A percentile compares a stretch with the other conserved stretches of the same genome.
phyloP scores from a whole-genome alignment of 2,113 vertebrate species.

The Barbus barbus region DNA sequence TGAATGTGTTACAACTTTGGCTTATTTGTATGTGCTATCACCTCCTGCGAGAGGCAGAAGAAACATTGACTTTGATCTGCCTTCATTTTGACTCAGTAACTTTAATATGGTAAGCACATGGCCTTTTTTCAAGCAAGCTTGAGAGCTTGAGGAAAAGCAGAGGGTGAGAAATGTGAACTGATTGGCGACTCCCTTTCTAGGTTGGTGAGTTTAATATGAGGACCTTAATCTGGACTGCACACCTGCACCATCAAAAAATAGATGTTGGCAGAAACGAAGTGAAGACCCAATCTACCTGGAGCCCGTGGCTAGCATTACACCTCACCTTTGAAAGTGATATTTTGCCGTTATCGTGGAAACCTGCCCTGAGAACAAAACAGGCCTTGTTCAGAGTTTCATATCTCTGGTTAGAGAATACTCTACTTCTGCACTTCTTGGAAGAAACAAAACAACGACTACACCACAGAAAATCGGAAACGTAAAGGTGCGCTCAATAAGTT shows the following conservation, averaged over 20 bases:
- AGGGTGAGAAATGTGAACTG: conserved; percentile 67
- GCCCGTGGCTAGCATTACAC: conserved; percentile 67
- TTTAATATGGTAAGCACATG: conserved; percentile 17
- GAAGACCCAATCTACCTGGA: conserved; percentile 65
- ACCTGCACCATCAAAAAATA: conserved; percentile 64
- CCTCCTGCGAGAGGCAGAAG: not conserved
- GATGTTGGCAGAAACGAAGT: conserved; percentile 58
- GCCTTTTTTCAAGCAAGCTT: conserved; percentile 47
- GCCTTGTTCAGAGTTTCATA: conserved; percentile 26
- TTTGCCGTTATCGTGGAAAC: conserved; percentile 17
- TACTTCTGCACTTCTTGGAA: not conserved
- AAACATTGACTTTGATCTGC: not conserved
- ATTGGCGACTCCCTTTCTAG: conserved; percentile 70
- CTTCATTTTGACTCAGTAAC: not conserved
- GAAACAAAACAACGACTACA: not conserved
- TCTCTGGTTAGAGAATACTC: not conserved
- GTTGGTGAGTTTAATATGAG: conserved; percentile 67
- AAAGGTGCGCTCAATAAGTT: not conserved
- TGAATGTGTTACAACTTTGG: conserved; percentile 27
- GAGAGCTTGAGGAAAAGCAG: conserved; percentile 60
- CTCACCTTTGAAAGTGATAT: conserved; percentile 63
- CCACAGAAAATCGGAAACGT: not conserved
- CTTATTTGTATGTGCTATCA: not conserved
- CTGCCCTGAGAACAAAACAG: conserved; percentile 32
- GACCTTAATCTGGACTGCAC: conserved; percentile 61